Percentiles rank a stretch among this genome's conserved stretches.
phyloP scores from a whole-genome alignment of 2,113 vertebrate genomes.

The Scophthalmus maximus region DNA sequence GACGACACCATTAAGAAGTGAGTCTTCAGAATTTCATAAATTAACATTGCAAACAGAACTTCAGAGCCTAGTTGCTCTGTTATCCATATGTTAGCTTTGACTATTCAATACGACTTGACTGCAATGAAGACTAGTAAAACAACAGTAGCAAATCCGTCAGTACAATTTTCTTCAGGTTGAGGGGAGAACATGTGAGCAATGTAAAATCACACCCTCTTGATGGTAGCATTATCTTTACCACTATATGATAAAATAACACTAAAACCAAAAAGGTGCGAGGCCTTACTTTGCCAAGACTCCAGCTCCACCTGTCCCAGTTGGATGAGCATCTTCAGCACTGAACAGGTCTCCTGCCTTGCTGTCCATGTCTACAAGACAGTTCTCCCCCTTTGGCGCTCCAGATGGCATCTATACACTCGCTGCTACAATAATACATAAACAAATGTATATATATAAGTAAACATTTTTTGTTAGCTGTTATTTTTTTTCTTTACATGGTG shows the following conservation, averaged over 20 bases:
- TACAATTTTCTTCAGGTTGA: background rate
- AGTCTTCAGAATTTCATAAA: background rate
- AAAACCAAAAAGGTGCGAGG: background rate
- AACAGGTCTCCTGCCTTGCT: constrained; percentile 78
- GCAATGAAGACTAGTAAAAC: background rate
- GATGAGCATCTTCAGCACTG: constrained; percentile 70
- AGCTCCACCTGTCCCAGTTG: constrained; percentile 67
- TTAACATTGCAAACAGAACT: no score
- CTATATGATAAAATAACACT: background rate
- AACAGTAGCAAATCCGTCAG: background rate
- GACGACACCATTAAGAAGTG: background rate
- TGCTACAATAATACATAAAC: background rate
- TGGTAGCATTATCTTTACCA: background rate
- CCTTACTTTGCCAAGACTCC: constrained; percentile 76
- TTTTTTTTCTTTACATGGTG: no score
- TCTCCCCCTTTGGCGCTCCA: constrained; percentile 67
- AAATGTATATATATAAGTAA: background rate
- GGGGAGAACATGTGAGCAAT: background rate
- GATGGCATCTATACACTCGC: constrained; percentile 60
- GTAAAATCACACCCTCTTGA: background rate
- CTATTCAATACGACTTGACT: background rate
- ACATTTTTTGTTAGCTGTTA: no score
- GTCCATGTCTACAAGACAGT: constrained; percentile 79
- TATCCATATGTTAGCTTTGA: background rate
- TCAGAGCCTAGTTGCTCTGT: background rate